These are phyloP conservation scores for Drosophila tanythrix DNA, from an alignment of 2,888 invertebrate genomes.

Conservation along the genomic window DNA sequence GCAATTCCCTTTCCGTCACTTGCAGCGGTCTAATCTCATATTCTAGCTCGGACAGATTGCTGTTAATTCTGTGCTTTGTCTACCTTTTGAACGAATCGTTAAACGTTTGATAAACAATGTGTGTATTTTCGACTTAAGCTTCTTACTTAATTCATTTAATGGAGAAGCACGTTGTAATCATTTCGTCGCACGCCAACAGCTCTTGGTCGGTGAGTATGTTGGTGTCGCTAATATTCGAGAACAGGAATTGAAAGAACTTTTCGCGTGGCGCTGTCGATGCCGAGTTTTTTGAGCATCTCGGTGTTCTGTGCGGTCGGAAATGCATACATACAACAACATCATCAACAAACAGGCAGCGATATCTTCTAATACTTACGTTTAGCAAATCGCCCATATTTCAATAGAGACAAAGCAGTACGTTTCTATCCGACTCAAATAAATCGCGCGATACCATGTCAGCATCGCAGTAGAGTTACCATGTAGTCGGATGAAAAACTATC, in stretches of 20 bases:
- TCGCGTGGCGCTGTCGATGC: slow-evolving; percentile 77
- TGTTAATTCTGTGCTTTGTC: slow-evolving; percentile 60
- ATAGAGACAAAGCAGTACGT: not conserved
- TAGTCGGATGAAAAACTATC: not conserved
- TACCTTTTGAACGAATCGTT: slow-evolving; percentile 35
- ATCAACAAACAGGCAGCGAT: not conserved
- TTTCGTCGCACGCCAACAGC: slow-evolving; percentile 70
- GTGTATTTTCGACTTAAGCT: not conserved
- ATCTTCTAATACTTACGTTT: slow-evolving; percentile 58
- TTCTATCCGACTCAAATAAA: slow-evolving; percentile 18
- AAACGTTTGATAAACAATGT: not conserved
- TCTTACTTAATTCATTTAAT: slow-evolving; percentile 75
- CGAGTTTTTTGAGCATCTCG: slow-evolving; percentile 82
- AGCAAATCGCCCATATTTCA: slow-evolving; percentile 78
- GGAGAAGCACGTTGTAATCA: slow-evolving; percentile 66
- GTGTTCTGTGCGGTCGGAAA: slow-evolving; percentile 57
- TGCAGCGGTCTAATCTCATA: slow-evolving; percentile 53
- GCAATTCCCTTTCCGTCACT: slow-evolving; percentile 57
- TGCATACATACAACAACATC: not conserved
- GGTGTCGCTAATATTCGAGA: slow-evolving; percentile 78
- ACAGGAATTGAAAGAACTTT: slow-evolving; percentile 82
- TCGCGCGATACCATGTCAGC: slow-evolving; percentile 18
- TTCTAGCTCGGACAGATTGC: slow-evolving; percentile 68
- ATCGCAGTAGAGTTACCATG: slow-evolving; percentile 19
- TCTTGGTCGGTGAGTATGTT: slow-evolving; percentile 82